These are phyloP conservation scores for Glaucidium brasilianum DNA, from an alignment of 2,113 vertebrate species.

Conservation along the genomic window DNA sequence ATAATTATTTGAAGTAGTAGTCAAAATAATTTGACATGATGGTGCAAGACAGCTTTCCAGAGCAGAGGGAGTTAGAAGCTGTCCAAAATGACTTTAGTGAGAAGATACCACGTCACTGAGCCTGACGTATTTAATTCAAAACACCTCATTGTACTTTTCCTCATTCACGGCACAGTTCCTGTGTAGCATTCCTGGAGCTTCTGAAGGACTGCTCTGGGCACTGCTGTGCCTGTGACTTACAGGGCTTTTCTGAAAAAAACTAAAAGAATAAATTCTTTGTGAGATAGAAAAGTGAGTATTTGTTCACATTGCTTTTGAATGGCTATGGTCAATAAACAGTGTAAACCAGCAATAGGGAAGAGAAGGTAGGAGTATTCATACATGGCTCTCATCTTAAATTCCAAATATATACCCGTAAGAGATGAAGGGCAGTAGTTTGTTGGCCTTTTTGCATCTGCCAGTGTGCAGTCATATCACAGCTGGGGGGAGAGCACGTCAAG, in stretches of 20 bases:
- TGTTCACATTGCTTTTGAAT: background rate
- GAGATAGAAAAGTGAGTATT: background rate
- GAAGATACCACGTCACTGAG: background rate
- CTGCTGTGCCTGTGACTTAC: accelerated
- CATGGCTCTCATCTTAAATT: background rate
- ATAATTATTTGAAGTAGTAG: background rate
- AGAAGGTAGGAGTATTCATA: background rate
- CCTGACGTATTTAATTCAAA: background rate
- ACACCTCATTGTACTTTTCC: background rate
- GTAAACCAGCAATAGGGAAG: background rate
- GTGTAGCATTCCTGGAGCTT: background rate
- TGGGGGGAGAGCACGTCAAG: background rate
- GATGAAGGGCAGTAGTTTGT: accelerated
- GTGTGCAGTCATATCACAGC: background rate
- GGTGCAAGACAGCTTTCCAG: background rate
- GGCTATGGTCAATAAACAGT: accelerated
- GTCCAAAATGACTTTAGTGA: background rate
- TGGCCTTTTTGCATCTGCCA: background rate
- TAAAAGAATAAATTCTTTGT: background rate
- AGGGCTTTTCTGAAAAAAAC: background rate
- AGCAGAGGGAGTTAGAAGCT: background rate
- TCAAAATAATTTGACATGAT: background rate
- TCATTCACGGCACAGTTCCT: background rate
- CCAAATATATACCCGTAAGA: accelerated
- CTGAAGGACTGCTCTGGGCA: background rate